A percentile compares a stretch with the other conserved stretches of the same genome.
These are phyloP conservation scores for Oreocharis arfaki DNA, from an alignment of 2,113 vertebrate species.

Conservation along the genomic window DNA sequence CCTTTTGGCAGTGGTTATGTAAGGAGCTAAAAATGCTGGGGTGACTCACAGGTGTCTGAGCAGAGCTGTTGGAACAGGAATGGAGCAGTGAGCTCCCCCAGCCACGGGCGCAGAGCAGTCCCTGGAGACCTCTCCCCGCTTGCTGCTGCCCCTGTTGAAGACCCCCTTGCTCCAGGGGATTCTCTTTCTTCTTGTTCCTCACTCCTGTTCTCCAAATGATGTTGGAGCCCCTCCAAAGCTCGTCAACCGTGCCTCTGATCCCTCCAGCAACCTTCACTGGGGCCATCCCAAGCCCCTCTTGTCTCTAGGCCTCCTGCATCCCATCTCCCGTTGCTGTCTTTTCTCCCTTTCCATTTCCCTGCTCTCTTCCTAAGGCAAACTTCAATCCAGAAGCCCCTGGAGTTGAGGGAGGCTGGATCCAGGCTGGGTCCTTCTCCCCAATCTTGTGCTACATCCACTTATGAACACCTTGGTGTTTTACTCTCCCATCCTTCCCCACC, in stretches of 20 bases:
- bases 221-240: not conserved
- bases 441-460: not conserved
- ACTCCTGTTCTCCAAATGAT: not conserved
- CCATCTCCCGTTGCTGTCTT: not conserved
- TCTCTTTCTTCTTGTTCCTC: not conserved
- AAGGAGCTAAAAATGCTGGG: conserved; percentile 30
- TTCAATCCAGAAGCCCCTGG: not conserved
- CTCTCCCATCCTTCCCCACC: not conserved
- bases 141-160: not conserved
- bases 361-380: not conserved
- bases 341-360: not conserved
- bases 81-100: not conserved
- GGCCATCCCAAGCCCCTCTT: not conserved
- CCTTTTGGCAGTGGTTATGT: conserved; percentile 52
- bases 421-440: not conserved
- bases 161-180: not conserved
- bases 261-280: not conserved
- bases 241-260: accelerated
- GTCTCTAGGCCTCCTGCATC: not conserved
- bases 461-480: not conserved
- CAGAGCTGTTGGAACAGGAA: conserved; percentile 44
- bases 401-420: not conserved
- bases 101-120: not conserved
- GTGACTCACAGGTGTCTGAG: conserved; percentile 44
- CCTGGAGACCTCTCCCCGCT: not conserved